Base-by-base conservation (phyloP, 2,113 vertebrate species). In the Tragelaphus buxtoni region DNA sequence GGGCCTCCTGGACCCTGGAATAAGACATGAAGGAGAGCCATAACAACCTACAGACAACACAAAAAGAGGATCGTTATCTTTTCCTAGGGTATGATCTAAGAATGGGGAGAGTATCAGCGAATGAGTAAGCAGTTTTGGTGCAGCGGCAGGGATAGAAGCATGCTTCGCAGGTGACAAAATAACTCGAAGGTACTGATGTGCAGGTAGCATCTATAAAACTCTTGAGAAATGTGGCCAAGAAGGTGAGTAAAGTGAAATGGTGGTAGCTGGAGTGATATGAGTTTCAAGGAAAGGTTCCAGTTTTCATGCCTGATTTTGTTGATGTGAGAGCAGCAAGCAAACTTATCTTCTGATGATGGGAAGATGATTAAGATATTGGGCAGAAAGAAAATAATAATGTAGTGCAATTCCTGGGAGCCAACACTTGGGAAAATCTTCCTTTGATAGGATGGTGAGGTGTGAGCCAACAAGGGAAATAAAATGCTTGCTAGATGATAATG, bases 401-500 rank as follows among this genome's bases (percentile, higher is more conserved):
- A 89, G 32, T 39, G 4, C 3, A 42, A 13, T 63, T 7, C 13
- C 56, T 82, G 24, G 69, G 60, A 80, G 17, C 45, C 42, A 28
- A 45, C 20, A 9, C 22, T 30, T 7, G 5, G 20, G 65, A 20
- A 47, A 26, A 42, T 88, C 53, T 85, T 76, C 24, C 60, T 92
- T 88, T 72, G 82, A 30, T 22, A 47, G 53, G 55, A 88, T 1
- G 42, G 61, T 11, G 16, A 45, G 26, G 65, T 5, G 12, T 18
- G 24, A 35, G 32, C 28, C 63, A 81, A 87, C 1, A 9, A 88
- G 60, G 84, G 82, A 80, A 79, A 47, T 4, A 35, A 42, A 81
- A 85, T 56, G n/a, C 69, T 88, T 84, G 42, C 35, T 88, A 76
- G 49, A 61, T 35, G n/a, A 86, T 88, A 88, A 82, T 79, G 76